Evolutionary conservation across 92 coral and sea anemone genomes (phyloP).

Genomic region (Heliopora coerulea): DNA sequence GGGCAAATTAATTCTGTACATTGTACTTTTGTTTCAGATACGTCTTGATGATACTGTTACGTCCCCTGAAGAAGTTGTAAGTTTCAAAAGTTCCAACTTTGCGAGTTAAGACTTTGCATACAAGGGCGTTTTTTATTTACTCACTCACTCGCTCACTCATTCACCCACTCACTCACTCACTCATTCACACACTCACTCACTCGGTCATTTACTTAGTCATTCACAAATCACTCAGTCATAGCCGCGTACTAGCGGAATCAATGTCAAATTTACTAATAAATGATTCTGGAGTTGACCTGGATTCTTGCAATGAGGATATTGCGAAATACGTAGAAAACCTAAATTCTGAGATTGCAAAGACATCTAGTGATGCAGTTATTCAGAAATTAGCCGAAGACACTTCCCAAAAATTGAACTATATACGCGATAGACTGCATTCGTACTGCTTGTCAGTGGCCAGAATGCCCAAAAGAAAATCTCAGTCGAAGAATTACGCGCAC

Average conservation of each 20-base stretch:
- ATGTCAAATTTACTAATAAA: too few species aligned
- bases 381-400: background rate
- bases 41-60: slow-evolving; percentile 11
- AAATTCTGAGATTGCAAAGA: background rate
- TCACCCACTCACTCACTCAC: too few species aligned
- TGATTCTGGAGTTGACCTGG: too few species aligned
- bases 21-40: background rate
- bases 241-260: background rate
- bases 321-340: background rate
- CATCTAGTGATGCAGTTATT: background rate
- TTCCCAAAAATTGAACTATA: background rate
- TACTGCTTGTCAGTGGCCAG: background rate
- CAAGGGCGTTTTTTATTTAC: too few species aligned
- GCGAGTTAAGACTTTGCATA: too few species aligned
- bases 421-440: background rate
- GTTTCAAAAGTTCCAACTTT: background rate
- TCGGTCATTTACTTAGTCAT: too few species aligned
- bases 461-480: background rate
- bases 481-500: background rate
- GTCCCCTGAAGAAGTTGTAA: slow-evolving; percentile 14
- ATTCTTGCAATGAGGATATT: background rate
- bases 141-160: too few species aligned
- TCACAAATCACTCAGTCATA: too few species aligned
- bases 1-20: too few species aligned
- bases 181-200: too few species aligned